phyloP scores from a whole-genome alignment of 2,888 invertebrate genomes.

The Calephelis perditalis region DNA sequence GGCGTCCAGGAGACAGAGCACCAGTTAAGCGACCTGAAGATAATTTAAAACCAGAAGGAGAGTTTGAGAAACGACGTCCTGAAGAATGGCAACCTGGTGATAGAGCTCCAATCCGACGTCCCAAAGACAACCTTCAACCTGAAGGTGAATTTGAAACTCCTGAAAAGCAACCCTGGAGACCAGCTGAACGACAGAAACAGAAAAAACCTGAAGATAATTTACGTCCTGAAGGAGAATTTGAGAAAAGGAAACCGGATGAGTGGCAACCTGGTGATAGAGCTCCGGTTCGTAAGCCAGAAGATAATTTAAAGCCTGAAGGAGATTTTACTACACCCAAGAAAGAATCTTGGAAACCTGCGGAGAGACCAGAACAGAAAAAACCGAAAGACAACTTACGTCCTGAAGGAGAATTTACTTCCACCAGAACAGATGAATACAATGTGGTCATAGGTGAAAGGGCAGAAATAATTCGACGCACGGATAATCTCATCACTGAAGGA shows the following conservation, averaged over 20 bases:
- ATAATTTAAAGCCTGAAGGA: constrained; percentile 74
- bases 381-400: constrained; percentile 79
- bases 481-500: constrained; percentile 82
- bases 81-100: constrained; percentile 43
- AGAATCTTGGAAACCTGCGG: constrained; percentile 53
- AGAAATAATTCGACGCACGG: constrained; percentile 80
- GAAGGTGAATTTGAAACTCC: constrained; percentile 78
- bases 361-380: constrained; percentile 51
- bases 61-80: constrained; percentile 45
- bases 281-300: constrained; percentile 45
- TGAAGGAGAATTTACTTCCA: constrained; percentile 77
- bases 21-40: constrained; percentile 41
- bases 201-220: constrained; percentile 51
- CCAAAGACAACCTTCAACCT: constrained; percentile 73
- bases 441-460: constrained; percentile 81
- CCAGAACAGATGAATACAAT: constrained; percentile 76
- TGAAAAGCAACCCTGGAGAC: constrained; percentile 48
- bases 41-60: constrained; percentile 78
- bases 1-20: constrained; percentile 48
- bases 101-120: constrained; percentile 40
- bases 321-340: constrained; percentile 69
- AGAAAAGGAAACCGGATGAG: constrained; percentile 48
- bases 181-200: constrained; percentile 68
- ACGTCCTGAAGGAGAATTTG: constrained; percentile 67
- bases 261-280: constrained; percentile 52